These are phyloP conservation scores for Argyresthia goedartella DNA, from an alignment of 2,888 invertebrate species.

Conservation along the genomic window DNA sequence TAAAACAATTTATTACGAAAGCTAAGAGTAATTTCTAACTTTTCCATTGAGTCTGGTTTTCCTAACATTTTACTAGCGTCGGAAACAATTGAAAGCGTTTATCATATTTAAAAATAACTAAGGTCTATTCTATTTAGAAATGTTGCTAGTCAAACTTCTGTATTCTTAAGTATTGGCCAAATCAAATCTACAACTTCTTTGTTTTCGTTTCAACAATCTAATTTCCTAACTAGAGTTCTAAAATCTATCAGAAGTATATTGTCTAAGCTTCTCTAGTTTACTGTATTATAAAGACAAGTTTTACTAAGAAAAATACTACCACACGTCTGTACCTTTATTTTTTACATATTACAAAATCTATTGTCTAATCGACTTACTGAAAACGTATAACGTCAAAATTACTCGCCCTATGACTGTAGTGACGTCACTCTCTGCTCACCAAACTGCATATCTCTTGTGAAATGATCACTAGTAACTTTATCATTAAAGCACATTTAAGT, in stretches of 20 bases:
- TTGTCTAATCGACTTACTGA: conserved; percentile 39
- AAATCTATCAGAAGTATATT: conserved; percentile 30
- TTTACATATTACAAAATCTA: conserved; percentile 29
- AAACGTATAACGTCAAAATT: conserved; percentile 53
- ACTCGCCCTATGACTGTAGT: conserved; percentile 62
- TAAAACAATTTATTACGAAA: conserved; percentile 17
- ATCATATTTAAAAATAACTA: conserved; percentile 31
- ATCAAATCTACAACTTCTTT: conserved; percentile 40
- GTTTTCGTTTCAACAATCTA: conserved; percentile 38
- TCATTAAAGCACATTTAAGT: neutral
- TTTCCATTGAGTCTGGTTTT: conserved; percentile 13
- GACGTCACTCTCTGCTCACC: conserved; percentile 48
- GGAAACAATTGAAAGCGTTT: conserved; percentile 26
- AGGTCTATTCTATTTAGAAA: conserved; percentile 44
- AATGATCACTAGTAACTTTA: conserved; percentile 25
- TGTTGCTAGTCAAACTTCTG: conserved; percentile 34
- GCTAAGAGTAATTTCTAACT: conserved; percentile 8
- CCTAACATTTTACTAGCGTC: conserved; percentile 17
- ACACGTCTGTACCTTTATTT: conserved; percentile 33
- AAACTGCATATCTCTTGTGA: conserved; percentile 40
- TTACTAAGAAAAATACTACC: conserved; percentile 44
- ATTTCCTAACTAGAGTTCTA: conserved; percentile 47
- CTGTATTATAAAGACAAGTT: conserved; percentile 23
- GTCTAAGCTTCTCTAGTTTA: conserved; percentile 47
- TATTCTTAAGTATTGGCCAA: conserved; percentile 33